Conservation (phyloP, 2,888 invertebrate genomes). For the Geophilus truncorum region DNA sequence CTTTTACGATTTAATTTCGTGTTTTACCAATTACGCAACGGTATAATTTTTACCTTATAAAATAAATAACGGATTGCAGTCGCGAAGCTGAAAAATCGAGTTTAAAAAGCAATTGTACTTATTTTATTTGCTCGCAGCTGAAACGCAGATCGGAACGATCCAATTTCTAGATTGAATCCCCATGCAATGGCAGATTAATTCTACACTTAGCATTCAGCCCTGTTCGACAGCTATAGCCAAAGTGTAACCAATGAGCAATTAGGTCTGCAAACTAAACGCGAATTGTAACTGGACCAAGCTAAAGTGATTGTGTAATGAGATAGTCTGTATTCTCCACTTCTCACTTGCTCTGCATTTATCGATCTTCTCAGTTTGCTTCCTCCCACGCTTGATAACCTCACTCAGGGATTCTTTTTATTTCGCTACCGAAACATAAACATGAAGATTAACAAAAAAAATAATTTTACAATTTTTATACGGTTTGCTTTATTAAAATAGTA, state of each 20-base stretch:
- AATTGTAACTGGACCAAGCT: not conserved
- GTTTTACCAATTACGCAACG: too few relatives aligned
- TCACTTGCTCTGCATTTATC: conserved; percentile 16
- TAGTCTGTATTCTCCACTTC: conserved; percentile 11
- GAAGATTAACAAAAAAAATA: not conserved
- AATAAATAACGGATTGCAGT: not conserved
- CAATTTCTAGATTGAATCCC: not conserved
- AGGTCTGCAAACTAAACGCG: not conserved
- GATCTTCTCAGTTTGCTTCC: not conserved
- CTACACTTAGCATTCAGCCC: not conserved
- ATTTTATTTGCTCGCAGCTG: not conserved
- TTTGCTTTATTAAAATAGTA: too few relatives aligned
- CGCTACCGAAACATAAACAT: not conserved
- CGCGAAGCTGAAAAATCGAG: too few relatives aligned
- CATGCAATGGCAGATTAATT: not conserved
- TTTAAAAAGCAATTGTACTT: not conserved
- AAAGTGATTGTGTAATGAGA: conserved; percentile 15
- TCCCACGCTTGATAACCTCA: conserved; percentile 11
- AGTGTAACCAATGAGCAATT: conserved; percentile 16
- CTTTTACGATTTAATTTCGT: not conserved
- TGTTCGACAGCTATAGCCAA: not conserved
- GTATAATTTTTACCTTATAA: too few relatives aligned
- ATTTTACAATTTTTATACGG: not conserved
- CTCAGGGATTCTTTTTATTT: conserved; percentile 16
- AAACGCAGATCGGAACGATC: not conserved